Percentiles rank a stretch among this genome's conserved stretches.
Evolutionary conservation across 1,140 invertebrate species (phyloP).

Genomic region (Nasonia giraulti): DNA sequence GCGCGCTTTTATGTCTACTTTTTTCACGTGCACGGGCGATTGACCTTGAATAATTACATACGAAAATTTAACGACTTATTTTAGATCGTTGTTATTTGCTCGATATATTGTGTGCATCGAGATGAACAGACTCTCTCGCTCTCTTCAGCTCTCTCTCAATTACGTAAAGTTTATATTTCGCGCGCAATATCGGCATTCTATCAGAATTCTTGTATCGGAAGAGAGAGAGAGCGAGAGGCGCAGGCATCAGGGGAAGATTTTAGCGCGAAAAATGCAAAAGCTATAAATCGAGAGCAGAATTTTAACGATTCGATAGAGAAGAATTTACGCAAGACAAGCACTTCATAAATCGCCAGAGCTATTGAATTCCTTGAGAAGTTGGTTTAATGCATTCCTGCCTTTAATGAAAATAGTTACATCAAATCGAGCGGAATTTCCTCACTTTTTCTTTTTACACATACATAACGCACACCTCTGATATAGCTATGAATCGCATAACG

Average conservation of each 20-base stretch:
- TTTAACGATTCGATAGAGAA: conserved; percentile 46
- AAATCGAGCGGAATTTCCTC: conserved; percentile 8
- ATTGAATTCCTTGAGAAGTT: conserved; percentile 45
- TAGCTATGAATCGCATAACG: too few species aligned
- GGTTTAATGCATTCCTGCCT: conserved; percentile 46
- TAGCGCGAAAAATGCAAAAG: conserved; percentile 27
- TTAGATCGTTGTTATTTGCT: not conserved
- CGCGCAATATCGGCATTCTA: conserved; percentile 37
- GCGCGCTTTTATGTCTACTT: too few species aligned
- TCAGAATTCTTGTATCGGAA: conserved; percentile 39
- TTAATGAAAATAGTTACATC: conserved; percentile 53
- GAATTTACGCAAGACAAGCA: conserved; percentile 51
- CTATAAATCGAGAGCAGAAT: conserved; percentile 47
- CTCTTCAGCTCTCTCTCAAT: not conserved
- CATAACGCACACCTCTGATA: not conserved
- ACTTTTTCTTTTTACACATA: not conserved
- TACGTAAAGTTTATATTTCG: conserved; percentile 15
- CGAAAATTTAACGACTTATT: not conserved
- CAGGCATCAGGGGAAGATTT: not conserved
- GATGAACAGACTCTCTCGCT: too few species aligned
- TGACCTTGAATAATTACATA: too few species aligned
- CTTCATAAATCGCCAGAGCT: conserved; percentile 48
- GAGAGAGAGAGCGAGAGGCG: not conserved
- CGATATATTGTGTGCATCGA: not conserved
- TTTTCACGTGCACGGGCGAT: too few species aligned